phyloP scores from a whole-genome alignment of 2,888 invertebrate genomes.

The Phymatocera aterrima region DNA sequence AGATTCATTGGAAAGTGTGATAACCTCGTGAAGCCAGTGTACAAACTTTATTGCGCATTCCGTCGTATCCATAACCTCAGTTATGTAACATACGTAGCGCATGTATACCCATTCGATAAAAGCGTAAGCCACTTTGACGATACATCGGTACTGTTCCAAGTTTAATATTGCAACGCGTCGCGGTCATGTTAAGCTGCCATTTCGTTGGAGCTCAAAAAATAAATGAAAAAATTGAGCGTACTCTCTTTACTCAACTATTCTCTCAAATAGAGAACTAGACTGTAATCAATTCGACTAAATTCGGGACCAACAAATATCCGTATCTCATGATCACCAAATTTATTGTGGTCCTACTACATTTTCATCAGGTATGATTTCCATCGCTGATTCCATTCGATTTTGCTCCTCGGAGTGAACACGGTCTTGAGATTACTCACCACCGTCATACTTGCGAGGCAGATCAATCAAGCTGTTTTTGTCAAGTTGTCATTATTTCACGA shows the following conservation, averaged over 20 bases:
- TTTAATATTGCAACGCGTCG: background rate
- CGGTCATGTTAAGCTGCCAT: background rate
- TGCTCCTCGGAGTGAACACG: too few relatives aligned
- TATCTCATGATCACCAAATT: too few relatives aligned
- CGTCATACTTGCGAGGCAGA: too few relatives aligned
- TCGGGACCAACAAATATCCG: too few relatives aligned
- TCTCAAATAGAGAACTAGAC: background rate
- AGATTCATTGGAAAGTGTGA: constrained; percentile 14
- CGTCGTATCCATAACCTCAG: constrained; percentile 3
- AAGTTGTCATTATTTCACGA: too few relatives aligned
- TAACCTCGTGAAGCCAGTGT: background rate
- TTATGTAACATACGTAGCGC: constrained; percentile 6
- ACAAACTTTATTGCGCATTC: constrained; percentile 25
- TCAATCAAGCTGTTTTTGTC: too few relatives aligned
- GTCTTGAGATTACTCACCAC: too few relatives aligned
- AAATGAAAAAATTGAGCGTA: background rate
- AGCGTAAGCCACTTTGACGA: background rate
- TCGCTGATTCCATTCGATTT: too few relatives aligned
- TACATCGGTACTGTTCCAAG: background rate
- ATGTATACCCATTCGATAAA: constrained; percentile 3
- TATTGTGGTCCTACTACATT: too few relatives aligned
- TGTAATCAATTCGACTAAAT: background rate
- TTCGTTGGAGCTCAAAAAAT: background rate
- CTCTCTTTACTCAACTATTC: background rate
- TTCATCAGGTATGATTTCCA: too few relatives aligned